phyloP scores from a whole-genome alignment of 2,797 vertebrate species.

The Schizopygopsis pylzovi region DNA sequence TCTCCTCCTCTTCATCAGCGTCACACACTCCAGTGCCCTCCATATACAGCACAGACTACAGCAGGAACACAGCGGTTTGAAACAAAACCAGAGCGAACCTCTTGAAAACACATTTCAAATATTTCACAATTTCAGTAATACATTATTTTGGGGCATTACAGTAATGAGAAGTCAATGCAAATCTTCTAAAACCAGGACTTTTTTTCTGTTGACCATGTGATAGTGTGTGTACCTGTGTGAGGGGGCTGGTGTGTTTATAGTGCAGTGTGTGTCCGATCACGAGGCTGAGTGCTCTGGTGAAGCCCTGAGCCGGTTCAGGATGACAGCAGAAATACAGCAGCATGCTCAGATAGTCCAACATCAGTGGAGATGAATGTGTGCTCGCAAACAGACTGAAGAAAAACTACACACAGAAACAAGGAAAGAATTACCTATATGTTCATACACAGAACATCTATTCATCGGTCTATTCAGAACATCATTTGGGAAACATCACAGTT shows the following conservation, averaged over 20 bases:
- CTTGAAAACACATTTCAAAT: not conserved
- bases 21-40: slow-evolving; percentile 56
- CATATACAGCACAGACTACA: slow-evolving; percentile 73
- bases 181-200: not conserved
- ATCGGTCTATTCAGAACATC: too few species aligned
- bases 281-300: slow-evolving; percentile 86
- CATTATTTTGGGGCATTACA: not conserved
- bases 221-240: slow-evolving; percentile 28
- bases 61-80: not conserved
- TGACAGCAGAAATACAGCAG: slow-evolving; percentile 87
- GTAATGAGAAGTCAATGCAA: not conserved
- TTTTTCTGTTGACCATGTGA: not conserved
- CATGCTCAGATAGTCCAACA: slow-evolving; percentile 84
- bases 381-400: slow-evolving; percentile 89
- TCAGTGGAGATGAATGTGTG: slow-evolving; percentile 67
- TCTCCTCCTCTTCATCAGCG: slow-evolving; percentile 46
- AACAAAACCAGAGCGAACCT: not conserved
- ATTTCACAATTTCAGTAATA: not conserved
- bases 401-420: slow-evolving; percentile 71
- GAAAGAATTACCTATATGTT: too few species aligned
- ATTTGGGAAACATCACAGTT: too few species aligned
- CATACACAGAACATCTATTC: too few species aligned
- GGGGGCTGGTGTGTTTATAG: slow-evolving; percentile 57
- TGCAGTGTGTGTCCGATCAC: slow-evolving; percentile 73
- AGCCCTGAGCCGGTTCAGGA: slow-evolving; percentile 80